Base-by-base conservation (phyloP, 2,113 vertebrate species). In the Gopherus evgoodei region DNA sequence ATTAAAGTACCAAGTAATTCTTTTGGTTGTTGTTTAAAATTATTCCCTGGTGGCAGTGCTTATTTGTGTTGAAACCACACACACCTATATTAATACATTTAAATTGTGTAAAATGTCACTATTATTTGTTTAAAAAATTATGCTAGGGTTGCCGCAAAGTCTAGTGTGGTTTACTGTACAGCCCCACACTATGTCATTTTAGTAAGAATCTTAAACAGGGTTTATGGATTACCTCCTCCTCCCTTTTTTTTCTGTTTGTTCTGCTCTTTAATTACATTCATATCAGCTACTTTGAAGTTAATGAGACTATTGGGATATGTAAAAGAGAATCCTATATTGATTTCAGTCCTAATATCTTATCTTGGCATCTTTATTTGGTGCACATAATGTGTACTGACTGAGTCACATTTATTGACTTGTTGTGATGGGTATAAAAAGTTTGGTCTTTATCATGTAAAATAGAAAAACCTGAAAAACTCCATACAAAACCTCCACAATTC, bases 251-350 rank as follows among this genome's bases (percentile, higher is more conserved):
- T 69, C 96, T 98, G 96, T 98, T 97, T 97, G 96, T 97, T 98
- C 98, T 97, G 84, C 92, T 98, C 96, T 97, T 98, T 98, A 98
- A 98, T 98, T 98, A 97, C 97, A 98, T 98, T 98, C 98, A 97
- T 98, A 98, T 98, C 97, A 97, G 96, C 93, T 97, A 87, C 98
- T 98, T 98, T 98, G 98, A 98, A 98, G 98, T 97, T 97, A 98
- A 98, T 93, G 96, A 95, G 97, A 97, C 98, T 97, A 95, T 96
- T 97, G 98, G 98, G 98, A 98, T 98, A 98, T 98, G 97, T 95
- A 97, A 97, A 98, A 97, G 97, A 97, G 97, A 96, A 93, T 91
- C 57, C 95, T 96, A 92, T 98, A 98, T 98, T 98, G 98, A 98
- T 98, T 98, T 97, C 97, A 96, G 94, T 84, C 95, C 94, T 97